Percentiles rank a stretch among this genome's conserved stretches.
Conservation (phyloP, 2,797 vertebrate genomes). For the Arvicola amphibius region DNA sequence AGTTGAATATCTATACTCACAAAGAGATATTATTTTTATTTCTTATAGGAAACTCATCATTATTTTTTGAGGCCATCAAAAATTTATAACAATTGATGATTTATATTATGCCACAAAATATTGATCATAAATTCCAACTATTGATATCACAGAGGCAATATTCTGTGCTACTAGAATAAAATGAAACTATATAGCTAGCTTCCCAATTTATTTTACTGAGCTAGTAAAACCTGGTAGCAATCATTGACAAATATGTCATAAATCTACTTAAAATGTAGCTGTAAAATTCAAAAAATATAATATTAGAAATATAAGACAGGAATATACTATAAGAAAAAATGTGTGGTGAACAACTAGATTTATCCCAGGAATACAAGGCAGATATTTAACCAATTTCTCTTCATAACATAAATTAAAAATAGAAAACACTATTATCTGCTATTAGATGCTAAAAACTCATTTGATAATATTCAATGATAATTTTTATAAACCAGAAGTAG, state of each 20-base stretch:
- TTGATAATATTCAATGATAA: slow-evolving; percentile 6
- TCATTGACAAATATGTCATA: not conserved
- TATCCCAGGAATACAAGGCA: not conserved
- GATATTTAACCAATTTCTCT: not conserved
- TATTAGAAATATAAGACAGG: not conserved
- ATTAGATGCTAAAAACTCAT: not conserved
- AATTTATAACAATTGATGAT: not conserved
- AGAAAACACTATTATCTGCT: not conserved
- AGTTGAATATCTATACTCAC: not conserved
- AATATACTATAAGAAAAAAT: not conserved
- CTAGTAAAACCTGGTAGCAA: not conserved
- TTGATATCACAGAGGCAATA: not conserved
- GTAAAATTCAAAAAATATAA: slow-evolving; percentile 1
- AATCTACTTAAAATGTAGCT: not conserved
- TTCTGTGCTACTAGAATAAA: not conserved
- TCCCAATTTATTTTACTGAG: not conserved
- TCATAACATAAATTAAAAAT: not conserved
- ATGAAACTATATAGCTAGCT: not conserved
- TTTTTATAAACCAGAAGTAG: not conserved
- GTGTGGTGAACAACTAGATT: not conserved
- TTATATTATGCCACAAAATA: not conserved
- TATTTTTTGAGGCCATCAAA: not conserved
- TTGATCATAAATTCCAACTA: not conserved
- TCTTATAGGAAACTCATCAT: not conserved
- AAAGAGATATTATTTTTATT: not conserved